These are phyloP conservation scores for Argyresthia goedartella DNA, from an alignment of 2,888 invertebrate genomes.

Conservation along the genomic window DNA sequence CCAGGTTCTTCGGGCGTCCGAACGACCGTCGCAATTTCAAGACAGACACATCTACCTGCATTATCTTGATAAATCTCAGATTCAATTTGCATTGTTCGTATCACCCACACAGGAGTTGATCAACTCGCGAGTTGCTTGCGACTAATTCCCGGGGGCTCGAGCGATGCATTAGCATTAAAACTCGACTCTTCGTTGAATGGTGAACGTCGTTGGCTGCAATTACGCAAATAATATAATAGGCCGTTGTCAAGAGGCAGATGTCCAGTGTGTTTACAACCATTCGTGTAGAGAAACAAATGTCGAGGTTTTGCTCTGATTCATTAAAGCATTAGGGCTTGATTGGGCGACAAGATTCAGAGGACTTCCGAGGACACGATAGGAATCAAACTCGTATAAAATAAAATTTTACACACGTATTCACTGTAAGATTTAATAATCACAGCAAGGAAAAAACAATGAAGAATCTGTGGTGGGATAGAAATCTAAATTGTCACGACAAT, in stretches of 20 bases:
- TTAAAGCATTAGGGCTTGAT: neutral
- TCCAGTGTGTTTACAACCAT: constrained; percentile 32
- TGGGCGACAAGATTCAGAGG: neutral
- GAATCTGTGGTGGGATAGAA: too few species aligned
- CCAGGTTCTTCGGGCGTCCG: too few species aligned
- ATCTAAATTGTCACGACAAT: too few species aligned
- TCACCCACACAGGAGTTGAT: constrained; percentile 14
- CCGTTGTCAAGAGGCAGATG: constrained; percentile 38
- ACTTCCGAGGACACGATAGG: neutral
- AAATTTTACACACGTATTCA: too few species aligned
- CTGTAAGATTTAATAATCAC: too few species aligned
- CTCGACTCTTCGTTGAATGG: constrained; percentile 28
- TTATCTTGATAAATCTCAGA: neutral
- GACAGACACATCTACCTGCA: too few species aligned
- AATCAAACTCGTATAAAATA: too few species aligned
- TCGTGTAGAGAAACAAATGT: constrained; percentile 36
- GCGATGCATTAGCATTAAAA: constrained; percentile 46
- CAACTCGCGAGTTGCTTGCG: constrained; percentile 27
- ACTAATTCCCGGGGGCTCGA: constrained; percentile 38
- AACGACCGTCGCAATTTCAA: too few species aligned
- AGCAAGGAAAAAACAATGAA: too few species aligned
- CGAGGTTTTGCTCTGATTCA: constrained; percentile 20
- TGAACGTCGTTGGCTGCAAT: constrained; percentile 36
- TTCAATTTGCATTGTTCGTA: neutral
- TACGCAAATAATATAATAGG: constrained; percentile 61